These are phyloP conservation scores for Vidua macroura DNA, from an alignment of 2,113 vertebrate species.

Conservation along the genomic window DNA sequence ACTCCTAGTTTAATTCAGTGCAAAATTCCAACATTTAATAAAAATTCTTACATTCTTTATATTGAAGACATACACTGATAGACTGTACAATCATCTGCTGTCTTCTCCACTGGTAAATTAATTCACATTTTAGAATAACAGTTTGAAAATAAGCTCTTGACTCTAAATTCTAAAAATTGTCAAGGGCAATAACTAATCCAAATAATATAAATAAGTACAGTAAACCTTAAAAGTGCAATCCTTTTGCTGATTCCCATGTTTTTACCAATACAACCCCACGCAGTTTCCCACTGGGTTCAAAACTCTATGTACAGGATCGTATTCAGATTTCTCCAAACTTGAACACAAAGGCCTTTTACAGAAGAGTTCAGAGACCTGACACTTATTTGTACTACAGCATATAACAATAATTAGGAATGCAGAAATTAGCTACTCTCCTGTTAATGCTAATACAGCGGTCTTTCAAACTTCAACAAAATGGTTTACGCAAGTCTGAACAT, in stretches of 20 bases:
- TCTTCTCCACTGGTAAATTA: background rate
- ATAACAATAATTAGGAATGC: background rate
- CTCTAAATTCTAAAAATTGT: background rate
- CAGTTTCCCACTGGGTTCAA: background rate
- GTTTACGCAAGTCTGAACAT: background rate
- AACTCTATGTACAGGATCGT: background rate
- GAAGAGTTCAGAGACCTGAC: background rate
- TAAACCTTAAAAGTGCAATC: background rate
- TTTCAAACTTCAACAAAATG: background rate
- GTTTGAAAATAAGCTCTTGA: background rate
- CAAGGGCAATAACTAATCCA: background rate
- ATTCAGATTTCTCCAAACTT: background rate
- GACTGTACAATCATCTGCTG: background rate
- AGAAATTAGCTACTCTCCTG: background rate
- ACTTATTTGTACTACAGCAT: background rate
- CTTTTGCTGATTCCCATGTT: background rate
- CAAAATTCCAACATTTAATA: background rate
- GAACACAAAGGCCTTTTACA: background rate
- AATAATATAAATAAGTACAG: background rate
- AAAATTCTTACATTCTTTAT: background rate
- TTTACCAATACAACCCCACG: background rate
- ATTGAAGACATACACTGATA: background rate
- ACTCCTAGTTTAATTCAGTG: background rate
- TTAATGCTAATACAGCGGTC: background rate
- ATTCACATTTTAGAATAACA: background rate